A percentile compares a stretch with the other conserved stretches of the same genome.
Evolutionary conservation across 2,797 vertebrate species (phyloP).

Genomic region (Anguilla megastoma): DNA sequence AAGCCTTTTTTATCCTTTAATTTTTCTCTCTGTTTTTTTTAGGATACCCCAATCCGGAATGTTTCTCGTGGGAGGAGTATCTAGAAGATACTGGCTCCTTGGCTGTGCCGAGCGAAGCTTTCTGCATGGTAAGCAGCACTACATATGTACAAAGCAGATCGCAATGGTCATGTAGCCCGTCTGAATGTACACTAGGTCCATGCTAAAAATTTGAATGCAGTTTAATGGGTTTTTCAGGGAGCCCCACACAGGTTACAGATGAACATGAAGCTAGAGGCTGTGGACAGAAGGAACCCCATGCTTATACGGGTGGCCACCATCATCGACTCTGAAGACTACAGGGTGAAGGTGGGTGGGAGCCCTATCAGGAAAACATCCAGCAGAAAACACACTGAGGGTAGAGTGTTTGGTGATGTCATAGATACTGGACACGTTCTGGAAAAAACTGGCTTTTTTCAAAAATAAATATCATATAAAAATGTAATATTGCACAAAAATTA

Average conservation of each 20-base stretch:
- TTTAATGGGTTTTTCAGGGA: slow-evolving; percentile 58
- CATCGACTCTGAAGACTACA: slow-evolving; percentile 65
- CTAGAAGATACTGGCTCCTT: slow-evolving; percentile 78
- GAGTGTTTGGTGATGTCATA: neutral
- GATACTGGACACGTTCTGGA: neutral
- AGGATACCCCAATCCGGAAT: slow-evolving; percentile 79
- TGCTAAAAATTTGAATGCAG: neutral
- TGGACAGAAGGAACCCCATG: slow-evolving; percentile 74
- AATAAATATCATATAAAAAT: neutral
- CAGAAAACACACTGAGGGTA: neutral
- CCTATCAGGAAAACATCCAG: neutral
- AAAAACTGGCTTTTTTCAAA: neutral
- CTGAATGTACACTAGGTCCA: neutral
- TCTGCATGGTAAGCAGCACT: slow-evolving; percentile 74
- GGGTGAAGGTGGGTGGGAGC: slow-evolving; percentile 65
- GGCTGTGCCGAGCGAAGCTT: slow-evolving; percentile 78
- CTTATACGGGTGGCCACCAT: slow-evolving; percentile 70
- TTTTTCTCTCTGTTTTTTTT: slow-evolving; percentile 35
- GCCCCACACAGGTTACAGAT: slow-evolving; percentile 67
- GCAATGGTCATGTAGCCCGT: neutral
- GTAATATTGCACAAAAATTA: neutral
- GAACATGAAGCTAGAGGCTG: slow-evolving; percentile 69
- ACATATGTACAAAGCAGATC: neutral
- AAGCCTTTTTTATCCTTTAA: neutral
- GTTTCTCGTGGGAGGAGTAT: slow-evolving; percentile 85